A percentile compares a stretch with the other conserved stretches of the same genome.
phyloP scores from a whole-genome alignment of 2,113 vertebrate genomes.

The Sorex araneus region DNA sequence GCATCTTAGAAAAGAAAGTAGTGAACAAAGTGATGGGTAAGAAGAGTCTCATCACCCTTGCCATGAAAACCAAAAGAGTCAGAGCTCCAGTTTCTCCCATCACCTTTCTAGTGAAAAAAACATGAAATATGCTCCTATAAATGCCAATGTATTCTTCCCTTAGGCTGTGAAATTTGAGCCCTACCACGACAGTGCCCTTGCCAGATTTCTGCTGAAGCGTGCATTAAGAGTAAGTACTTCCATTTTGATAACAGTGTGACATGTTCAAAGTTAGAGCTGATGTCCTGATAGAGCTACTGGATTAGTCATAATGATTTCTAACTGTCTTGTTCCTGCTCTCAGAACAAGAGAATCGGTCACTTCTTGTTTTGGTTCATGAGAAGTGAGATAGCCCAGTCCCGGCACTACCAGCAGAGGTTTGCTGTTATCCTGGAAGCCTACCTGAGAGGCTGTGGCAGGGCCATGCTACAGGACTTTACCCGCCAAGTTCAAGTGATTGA shows the following conservation, averaged over 20 bases:
- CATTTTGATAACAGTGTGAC: not conserved
- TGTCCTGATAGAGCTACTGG: not conserved
- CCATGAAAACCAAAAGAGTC: not conserved
- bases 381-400: slow-evolving; percentile 99
- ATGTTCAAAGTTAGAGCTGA: not conserved
- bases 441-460: slow-evolving; percentile 95
- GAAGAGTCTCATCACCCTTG: not conserved
- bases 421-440: slow-evolving; percentile 97
- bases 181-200: slow-evolving; percentile 97
- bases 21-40: not conserved
- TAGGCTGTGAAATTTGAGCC: slow-evolving; percentile 99
- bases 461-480: slow-evolving; percentile 95
- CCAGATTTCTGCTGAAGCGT: slow-evolving; percentile 96
- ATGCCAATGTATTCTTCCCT: slow-evolving; percentile 56
- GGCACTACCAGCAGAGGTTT: slow-evolving; percentile 98
- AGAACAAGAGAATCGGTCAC: slow-evolving; percentile 99
- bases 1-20: not conserved
- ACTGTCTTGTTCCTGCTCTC: slow-evolving; percentile 76
- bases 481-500: slow-evolving; percentile 97
- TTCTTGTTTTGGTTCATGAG: slow-evolving; percentile 99
- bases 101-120: not conserved
- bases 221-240: slow-evolving; percentile 94
- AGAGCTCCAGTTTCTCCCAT: not conserved
- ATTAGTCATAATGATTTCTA: slow-evolving; percentile 52
- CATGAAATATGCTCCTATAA: not conserved